Percentiles rank a stretch among this genome's conserved stretches.
These are phyloP conservation scores for Lasioglossum albipes DNA, from an alignment of 1,140 invertebrate genomes.

Conservation along the genomic window DNA sequence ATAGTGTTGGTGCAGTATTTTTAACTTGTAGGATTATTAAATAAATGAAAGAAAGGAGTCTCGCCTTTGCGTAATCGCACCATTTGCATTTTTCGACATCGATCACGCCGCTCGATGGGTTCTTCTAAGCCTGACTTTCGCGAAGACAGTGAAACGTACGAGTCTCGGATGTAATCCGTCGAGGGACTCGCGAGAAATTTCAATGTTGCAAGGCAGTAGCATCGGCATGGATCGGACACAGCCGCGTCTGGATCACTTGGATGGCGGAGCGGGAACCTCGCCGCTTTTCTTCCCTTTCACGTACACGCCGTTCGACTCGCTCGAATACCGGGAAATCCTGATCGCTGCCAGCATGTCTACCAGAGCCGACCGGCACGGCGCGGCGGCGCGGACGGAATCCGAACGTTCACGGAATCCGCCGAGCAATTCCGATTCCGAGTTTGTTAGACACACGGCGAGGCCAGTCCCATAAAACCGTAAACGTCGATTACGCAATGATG, in stretches of 20 bases:
- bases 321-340: constrained; percentile 46
- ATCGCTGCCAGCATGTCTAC: constrained; percentile 64
- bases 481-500: constrained; percentile 58
- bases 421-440: constrained; percentile 42
- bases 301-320: constrained; percentile 19
- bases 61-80: too few relatives aligned
- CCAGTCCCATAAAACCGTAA: constrained; percentile 54
- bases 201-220: too few relatives aligned
- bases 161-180: too few relatives aligned
- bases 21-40: too few relatives aligned
- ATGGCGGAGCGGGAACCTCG: background rate
- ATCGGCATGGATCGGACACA: too few relatives aligned
- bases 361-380: background rate
- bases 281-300: constrained; percentile 45
- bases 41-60: too few relatives aligned
- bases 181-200: too few relatives aligned
- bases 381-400: constrained; percentile 22
- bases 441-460: constrained; percentile 28
- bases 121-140: too few relatives aligned
- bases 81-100: too few relatives aligned
- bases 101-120: too few relatives aligned
- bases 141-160: too few relatives aligned
- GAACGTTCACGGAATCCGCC: constrained; percentile 46
- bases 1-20: too few relatives aligned
- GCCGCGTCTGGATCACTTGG: background rate